Conservation (phyloP, 1,140 invertebrate species). For the Platorchestia sp. region DNA sequence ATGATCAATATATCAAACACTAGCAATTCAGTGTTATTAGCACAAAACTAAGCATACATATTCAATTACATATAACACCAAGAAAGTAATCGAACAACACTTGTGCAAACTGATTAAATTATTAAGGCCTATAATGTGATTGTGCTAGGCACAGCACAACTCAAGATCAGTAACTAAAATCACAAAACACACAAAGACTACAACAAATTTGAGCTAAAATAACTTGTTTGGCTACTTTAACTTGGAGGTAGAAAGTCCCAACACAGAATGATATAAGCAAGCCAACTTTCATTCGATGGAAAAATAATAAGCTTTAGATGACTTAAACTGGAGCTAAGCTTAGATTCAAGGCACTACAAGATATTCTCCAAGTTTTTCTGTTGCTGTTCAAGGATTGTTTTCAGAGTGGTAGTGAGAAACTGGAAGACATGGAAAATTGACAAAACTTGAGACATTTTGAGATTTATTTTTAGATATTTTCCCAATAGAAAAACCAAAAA, state of each 20-base stretch:
- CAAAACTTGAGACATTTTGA: neutral
- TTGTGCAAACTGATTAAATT: too few relatives aligned
- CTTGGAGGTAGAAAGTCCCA: neutral
- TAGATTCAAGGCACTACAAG: neutral
- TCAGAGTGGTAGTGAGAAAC: neutral
- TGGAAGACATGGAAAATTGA: neutral
- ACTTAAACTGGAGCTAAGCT: neutral
- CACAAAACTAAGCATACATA: neutral
- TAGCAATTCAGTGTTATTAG: neutral
- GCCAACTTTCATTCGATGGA: neutral
- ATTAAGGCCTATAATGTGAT: neutral
- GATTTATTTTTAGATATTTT: neutral
- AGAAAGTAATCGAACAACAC: neutral
- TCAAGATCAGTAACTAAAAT: neutral
- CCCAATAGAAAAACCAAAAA: neutral
- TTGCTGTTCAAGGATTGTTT: neutral
- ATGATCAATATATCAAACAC: too few relatives aligned
- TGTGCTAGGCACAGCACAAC: neutral
- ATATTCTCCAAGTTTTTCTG: neutral
- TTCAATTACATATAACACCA: neutral
- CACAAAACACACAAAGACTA: neutral
- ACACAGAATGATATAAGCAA: neutral
- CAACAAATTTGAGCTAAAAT: neutral
- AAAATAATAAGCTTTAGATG: neutral
- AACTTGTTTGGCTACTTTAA: neutral